These are phyloP conservation scores for Premnoplex brunnescens DNA, from an alignment of 2,797 vertebrate species.

Conservation along the genomic window DNA sequence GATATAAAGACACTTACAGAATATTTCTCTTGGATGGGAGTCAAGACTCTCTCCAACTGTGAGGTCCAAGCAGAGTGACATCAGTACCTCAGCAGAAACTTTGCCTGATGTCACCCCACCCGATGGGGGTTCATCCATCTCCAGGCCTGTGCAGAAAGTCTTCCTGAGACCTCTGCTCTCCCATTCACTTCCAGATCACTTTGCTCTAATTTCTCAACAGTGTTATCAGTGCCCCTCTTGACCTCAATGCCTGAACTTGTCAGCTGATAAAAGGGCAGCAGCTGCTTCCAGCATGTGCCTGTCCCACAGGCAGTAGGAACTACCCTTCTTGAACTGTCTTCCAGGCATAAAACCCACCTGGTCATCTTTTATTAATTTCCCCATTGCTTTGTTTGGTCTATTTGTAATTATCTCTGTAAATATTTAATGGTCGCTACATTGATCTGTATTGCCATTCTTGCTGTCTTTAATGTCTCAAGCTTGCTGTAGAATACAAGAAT, in stretches of 20 bases:
- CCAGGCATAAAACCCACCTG: constrained; percentile 44
- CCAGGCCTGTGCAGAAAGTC: background rate
- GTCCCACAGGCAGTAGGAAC: background rate
- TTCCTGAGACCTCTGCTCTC: background rate
- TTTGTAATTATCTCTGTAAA: constrained; percentile 65
- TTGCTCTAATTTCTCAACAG: background rate
- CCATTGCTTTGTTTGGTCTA: constrained; percentile 55
- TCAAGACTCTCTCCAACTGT: background rate
- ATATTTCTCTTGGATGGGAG: constrained; percentile 20
- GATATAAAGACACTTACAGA: constrained; percentile 44
- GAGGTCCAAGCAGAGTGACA: background rate
- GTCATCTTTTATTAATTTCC: constrained; percentile 66
- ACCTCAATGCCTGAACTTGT: background rate
- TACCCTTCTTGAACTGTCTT: constrained; percentile 30
- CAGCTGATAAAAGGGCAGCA: constrained; percentile 21
- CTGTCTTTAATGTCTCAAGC: constrained; percentile 27
- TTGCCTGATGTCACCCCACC: background rate
- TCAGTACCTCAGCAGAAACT: background rate
- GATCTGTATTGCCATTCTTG: constrained; percentile 41
- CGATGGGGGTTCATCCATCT: background rate
- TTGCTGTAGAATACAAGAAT: constrained; percentile 13
- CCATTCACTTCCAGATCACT: background rate
- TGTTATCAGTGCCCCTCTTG: background rate
- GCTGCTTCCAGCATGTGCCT: constrained; percentile 4
- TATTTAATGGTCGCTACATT: constrained; percentile 64